A percentile compares a stretch with the other conserved stretches of the same genome.
phyloP scores from a whole-genome alignment of 2,888 invertebrate species.

The Amphipyra tragopoginis region DNA sequence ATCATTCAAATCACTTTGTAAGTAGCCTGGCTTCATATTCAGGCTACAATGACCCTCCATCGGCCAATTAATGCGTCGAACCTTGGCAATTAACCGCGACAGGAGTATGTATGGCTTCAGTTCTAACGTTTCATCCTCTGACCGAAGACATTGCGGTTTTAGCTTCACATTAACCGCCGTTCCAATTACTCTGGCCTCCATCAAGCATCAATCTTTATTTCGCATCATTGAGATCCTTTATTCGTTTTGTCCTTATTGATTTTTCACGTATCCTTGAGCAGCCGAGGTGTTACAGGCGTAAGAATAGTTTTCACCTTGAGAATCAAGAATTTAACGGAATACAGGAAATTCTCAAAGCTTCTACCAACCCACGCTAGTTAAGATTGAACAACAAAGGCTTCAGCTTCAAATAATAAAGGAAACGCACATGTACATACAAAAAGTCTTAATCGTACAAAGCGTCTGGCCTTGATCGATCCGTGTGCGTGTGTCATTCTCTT shows the following conservation, averaged over 20 bases:
- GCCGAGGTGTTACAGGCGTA: constrained; percentile 55
- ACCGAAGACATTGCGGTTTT: constrained; percentile 73
- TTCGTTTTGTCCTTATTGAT: constrained; percentile 63
- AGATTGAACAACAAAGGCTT: constrained; percentile 41
- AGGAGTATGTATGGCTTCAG: constrained; percentile 67
- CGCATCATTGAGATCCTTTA: constrained; percentile 61
- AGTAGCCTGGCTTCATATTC: constrained; percentile 11
- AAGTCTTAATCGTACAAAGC: constrained; percentile 51
- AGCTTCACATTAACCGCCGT: constrained; percentile 64
- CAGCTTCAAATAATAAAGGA: constrained; percentile 41
- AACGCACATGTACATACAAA: constrained; percentile 51
- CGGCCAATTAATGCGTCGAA: constrained; percentile 40
- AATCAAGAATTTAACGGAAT: constrained; percentile 18
- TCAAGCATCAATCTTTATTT: constrained; percentile 66
- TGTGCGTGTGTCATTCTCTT: constrained; percentile 77
- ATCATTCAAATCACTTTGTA: background rate
- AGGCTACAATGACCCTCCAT: constrained; percentile 32
- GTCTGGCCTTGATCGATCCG: constrained; percentile 86
- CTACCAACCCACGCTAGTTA: constrained; percentile 26
- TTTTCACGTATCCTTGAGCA: constrained; percentile 63
- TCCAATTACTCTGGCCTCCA: constrained; percentile 62
- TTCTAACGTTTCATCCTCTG: constrained; percentile 74
- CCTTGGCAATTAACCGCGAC: constrained; percentile 68
- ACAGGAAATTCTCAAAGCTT: constrained; percentile 28
- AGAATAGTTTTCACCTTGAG: constrained; percentile 60